Conservation (phyloP, 1,140 invertebrate genomes). For the Araneus ventricosus region DNA sequence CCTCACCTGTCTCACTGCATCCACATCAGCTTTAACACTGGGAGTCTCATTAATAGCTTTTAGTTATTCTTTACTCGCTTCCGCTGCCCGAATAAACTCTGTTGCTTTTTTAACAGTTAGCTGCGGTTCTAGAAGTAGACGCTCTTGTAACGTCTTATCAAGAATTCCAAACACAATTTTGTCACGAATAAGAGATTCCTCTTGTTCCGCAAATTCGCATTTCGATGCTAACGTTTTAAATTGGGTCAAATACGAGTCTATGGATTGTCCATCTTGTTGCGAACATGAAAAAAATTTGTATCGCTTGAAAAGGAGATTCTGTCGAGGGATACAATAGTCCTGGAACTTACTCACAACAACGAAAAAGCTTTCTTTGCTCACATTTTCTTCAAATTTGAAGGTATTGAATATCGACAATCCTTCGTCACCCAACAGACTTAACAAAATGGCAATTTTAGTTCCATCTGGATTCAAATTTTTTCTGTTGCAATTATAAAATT, state of each 20-base stretch:
- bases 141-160: too few relatives aligned
- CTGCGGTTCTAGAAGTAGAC: too few relatives aligned
- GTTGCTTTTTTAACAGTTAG: too few relatives aligned
- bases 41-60: too few relatives aligned
- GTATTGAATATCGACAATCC: neutral
- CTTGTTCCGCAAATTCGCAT: too few relatives aligned
- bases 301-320: neutral
- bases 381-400: neutral
- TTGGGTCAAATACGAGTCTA: neutral
- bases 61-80: too few relatives aligned
- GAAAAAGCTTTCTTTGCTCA: neutral
- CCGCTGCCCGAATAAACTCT: too few relatives aligned
- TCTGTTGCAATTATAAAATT: neutral
- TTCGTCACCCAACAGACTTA: neutral
- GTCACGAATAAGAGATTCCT: too few relatives aligned
- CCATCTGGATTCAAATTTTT: neutral
- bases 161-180: too few relatives aligned
- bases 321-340: neutral
- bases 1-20: too few relatives aligned
- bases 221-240: too few relatives aligned
- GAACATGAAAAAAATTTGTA: neutral
- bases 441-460: neutral
- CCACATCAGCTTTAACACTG: too few relatives aligned
- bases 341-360: neutral
- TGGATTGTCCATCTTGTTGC: neutral